phyloP scores from a whole-genome alignment of 2,113 vertebrate species.

The Zingel zingel region DNA sequence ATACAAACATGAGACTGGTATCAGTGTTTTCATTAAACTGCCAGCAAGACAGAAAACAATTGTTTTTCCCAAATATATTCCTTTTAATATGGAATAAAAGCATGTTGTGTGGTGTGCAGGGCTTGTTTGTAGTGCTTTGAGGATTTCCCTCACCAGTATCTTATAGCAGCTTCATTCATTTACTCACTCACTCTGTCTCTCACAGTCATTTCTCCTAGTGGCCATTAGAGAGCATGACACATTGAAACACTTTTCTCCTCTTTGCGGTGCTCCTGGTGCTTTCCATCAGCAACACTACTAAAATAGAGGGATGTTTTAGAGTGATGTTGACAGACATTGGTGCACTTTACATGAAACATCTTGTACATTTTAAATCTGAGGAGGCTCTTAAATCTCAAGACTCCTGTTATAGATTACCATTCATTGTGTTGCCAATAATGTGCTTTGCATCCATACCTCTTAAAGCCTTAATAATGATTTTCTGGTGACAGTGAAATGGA shows the following conservation, averaged over 20 bases:
- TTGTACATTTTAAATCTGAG: conserved; percentile 18
- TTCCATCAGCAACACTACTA: neutral
- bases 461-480: conserved; percentile 34
- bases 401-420: conserved; percentile 14
- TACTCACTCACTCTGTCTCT: neutral
- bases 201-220: conserved; percentile 2
- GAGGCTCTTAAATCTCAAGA: conserved; percentile 13
- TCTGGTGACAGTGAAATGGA: conserved; percentile 14
- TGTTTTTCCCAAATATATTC: neutral
- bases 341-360: neutral
- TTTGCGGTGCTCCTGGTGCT: neutral
- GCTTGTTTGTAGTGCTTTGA: neutral
- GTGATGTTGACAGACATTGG: conserved; percentile 3
- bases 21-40: neutral
- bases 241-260: conserved; percentile 13
- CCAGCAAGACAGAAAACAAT: neutral
- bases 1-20: neutral
- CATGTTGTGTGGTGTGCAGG: neutral
- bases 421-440: conserved; percentile 31
- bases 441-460: conserved; percentile 13
- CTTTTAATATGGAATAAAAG: neutral
- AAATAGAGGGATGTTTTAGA: neutral
- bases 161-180: neutral
- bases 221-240: neutral
- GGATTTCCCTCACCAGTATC: neutral